These are phyloP conservation scores for Arenaria interpres DNA, from an alignment of 2,113 vertebrate genomes.

Conservation along the genomic window DNA sequence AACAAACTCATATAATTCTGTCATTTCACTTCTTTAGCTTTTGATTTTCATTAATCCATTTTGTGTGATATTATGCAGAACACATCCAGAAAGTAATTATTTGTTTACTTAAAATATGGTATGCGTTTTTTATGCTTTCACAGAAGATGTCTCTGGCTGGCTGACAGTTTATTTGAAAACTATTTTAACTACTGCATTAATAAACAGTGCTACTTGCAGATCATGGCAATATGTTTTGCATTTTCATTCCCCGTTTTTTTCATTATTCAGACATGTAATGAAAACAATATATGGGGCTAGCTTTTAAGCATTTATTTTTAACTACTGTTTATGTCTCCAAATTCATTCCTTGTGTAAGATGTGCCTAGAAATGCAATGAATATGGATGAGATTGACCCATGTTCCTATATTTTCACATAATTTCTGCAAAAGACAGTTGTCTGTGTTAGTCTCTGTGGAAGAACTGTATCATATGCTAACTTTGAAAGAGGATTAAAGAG, in stretches of 20 bases:
- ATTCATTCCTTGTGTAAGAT: conserved; percentile 48
- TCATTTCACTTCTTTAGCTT: background rate
- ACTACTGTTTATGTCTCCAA: conserved; percentile 47
- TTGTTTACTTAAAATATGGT: background rate
- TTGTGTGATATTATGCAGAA: background rate
- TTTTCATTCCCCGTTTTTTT: conserved; percentile 37
- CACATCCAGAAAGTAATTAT: background rate
- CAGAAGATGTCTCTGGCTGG: background rate
- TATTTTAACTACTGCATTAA: conserved; percentile 35
- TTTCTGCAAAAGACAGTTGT: conserved; percentile 36
- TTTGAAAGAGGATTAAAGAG: conserved; percentile 39
- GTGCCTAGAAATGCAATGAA: background rate
- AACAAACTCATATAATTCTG: background rate
- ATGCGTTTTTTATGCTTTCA: background rate
- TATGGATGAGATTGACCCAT: conserved; percentile 32
- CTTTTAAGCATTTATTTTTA: conserved; percentile 55
- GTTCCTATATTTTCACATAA: conserved; percentile 30
- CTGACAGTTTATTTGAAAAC: conserved; percentile 24
- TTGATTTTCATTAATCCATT: background rate
- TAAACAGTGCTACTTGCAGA: conserved; percentile 33
- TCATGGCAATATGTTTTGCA: conserved; percentile 28
- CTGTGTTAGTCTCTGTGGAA: background rate
- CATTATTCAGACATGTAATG: conserved; percentile 11
- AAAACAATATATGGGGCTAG: conserved; percentile 28
- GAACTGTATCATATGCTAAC: background rate